Evolutionary conservation across 2,113 vertebrate species (phyloP), one percentile per base, ranked within the genome.

Genomic region (Myotis brandtii): DNA sequence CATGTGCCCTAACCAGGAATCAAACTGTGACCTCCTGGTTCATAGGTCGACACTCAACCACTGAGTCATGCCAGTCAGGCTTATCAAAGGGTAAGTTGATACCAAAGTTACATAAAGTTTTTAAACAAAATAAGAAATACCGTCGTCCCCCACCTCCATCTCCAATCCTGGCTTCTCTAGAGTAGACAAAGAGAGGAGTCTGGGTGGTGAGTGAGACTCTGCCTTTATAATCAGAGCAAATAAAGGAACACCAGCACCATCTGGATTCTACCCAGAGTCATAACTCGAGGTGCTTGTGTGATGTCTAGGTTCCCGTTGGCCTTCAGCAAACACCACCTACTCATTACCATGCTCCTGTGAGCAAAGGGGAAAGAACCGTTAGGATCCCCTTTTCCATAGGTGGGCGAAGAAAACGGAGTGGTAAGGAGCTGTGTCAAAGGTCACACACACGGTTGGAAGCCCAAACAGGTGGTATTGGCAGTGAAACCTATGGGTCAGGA

Each of bases 361-460:
- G 79, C 88, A 83, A 37, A 84, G 72, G 50, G 73, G 46, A 52
- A 48, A 43, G 67, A 83, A 67, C 20, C 1, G 1, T 34, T 69
- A 34, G 6, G 40, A 84, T 43, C 27, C 50, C 67, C 16, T 73
- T 73, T 88, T 43, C 54, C 43, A 82, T n/a, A 27, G 32, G 30
- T 89, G 14, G 54, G 52, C 76, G 90, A 83, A 91, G 54, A 67
- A 86, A 69, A 20, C 40, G 37, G 59, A 79, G 52, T 37, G 5
- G n/a, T 34, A 13, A 93, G 73, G 66, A 85, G 48, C 50, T 54
- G 50, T 84, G n/a, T 86, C 85, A 86, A 96, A 90, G 76, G 89
- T 59, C 91, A 70, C 27, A 46, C 32, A 76, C 30, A 20, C 50
- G 37, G 66, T 14, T 16, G 11, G 46, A 91, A 90, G 34, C 34